These are phyloP conservation scores for Myiopsitta monachus DNA, from an alignment of 2,113 vertebrate species.

Conservation along the genomic window DNA sequence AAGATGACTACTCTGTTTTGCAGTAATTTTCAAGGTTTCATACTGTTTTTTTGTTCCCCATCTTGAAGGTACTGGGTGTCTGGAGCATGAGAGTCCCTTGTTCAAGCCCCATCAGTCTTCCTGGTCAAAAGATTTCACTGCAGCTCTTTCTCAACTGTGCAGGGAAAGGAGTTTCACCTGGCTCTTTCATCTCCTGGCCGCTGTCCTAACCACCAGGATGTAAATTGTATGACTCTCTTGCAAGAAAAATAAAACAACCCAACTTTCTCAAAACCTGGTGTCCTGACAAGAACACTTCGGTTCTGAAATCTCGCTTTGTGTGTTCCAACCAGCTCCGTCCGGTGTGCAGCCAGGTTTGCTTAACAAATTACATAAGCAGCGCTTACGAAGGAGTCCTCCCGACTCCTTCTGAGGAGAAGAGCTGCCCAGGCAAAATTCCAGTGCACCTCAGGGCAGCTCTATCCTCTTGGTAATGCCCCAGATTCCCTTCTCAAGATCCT, in stretches of 20 bases:
- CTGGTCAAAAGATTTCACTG: neutral
- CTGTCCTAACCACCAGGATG: neutral
- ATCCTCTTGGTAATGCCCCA: neutral
- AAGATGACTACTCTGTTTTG: slow-evolving; percentile 31
- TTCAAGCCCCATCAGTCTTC: neutral
- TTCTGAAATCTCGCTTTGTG: slow-evolving; percentile 1
- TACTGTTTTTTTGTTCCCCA: neutral
- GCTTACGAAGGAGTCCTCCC: neutral
- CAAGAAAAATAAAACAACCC: neutral
- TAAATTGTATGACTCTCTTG: neutral
- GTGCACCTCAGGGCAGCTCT: accelerated
- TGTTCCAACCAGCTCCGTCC: neutral
- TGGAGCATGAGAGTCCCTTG: neutral
- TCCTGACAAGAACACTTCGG: neutral
- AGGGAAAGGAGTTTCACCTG: slow-evolving; percentile 8
- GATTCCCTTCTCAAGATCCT: neutral
- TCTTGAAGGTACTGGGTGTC: neutral
- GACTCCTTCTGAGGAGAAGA: neutral
- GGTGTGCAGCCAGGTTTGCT: neutral
- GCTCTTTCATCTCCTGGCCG: neutral
- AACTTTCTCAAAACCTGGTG: neutral
- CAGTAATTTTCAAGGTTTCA: slow-evolving; percentile 28
- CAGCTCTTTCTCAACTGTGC: neutral
- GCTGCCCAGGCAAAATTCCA: neutral
- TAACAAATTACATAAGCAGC: neutral